Percentiles rank a stretch among this genome's conserved stretches.
phyloP scores from a whole-genome alignment of 2,888 invertebrate species.

The Caenorhabditis panamensis region DNA sequence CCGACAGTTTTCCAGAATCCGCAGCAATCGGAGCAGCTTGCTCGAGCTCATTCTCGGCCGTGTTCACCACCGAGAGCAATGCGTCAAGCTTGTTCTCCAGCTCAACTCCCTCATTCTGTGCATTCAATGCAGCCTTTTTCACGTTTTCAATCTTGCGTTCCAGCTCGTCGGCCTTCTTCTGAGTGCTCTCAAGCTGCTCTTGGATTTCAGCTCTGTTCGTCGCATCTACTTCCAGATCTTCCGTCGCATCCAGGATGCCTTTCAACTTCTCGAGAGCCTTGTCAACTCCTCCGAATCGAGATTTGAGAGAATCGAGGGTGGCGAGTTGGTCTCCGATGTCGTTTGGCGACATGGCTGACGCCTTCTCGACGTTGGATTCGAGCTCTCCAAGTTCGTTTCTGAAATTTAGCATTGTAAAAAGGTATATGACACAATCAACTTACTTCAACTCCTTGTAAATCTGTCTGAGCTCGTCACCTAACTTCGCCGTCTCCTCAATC shows the following conservation, averaged over 20 bases:
- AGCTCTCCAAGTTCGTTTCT: constrained; percentile 66
- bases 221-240: constrained; percentile 63
- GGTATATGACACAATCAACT: constrained; percentile 1
- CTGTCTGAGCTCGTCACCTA: constrained; percentile 58
- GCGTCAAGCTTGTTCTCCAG: constrained; percentile 66
- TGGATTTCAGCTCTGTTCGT: constrained; percentile 65
- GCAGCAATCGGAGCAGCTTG: constrained; percentile 87
- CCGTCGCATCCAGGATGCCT: constrained; percentile 30
- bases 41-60: constrained; percentile 60
- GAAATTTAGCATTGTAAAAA: constrained; percentile 7
- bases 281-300: constrained; percentile 55
- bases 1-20: constrained; percentile 88
- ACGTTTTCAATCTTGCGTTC: constrained; percentile 67
- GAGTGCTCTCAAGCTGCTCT: constrained; percentile 60
- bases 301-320: constrained; percentile 50
- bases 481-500: constrained; percentile 55
- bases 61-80: constrained; percentile 47
- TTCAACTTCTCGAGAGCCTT: constrained; percentile 46
- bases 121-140: constrained; percentile 65
- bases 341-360: constrained; percentile 55
- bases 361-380: constrained; percentile 66
- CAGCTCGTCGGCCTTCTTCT: constrained; percentile 66
- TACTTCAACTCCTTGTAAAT: constrained; percentile 66
- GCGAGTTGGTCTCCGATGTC: constrained; percentile 65
- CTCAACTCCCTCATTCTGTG: constrained; percentile 64